Conservation (phyloP, 1,140 invertebrate genomes). For the Leptinotarsa defecta region DNA sequence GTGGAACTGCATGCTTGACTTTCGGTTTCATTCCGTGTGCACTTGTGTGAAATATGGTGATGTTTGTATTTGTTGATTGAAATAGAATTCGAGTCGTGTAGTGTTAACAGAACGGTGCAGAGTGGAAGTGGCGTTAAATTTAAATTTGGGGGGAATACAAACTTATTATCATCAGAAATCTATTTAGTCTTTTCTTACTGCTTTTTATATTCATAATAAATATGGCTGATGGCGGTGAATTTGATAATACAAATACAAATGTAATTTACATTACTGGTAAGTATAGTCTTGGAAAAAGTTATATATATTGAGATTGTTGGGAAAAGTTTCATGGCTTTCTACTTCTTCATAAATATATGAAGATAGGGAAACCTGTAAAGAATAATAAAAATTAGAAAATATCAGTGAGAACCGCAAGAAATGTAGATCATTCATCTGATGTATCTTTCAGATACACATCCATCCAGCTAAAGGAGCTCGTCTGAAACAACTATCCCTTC, state of each 20-base stretch:
- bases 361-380: no score
- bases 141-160: conserved; percentile 4
- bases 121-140: conserved; percentile 5
- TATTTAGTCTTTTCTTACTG: neutral
- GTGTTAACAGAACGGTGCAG: neutral
- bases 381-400: no score
- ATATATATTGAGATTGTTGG: neutral
- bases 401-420: no score
- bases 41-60: neutral
- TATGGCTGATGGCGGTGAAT: neutral
- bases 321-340: no score
- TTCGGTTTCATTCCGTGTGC: neutral
- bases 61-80: no score
- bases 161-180: neutral
- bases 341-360: no score
- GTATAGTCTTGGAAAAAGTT: neutral
- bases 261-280: conserved; percentile 14
- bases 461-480: no score
- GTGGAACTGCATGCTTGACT: no score
- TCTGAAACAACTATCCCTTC: no score
- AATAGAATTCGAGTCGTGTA: no score
- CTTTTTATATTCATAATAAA: neutral
- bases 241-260: conserved; percentile 4
- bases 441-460: no score
- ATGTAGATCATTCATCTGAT: no score